A percentile compares a stretch with the other conserved stretches of the same genome.
phyloP scores from a whole-genome alignment of 2,113 vertebrate genomes.

The Agelaius phoeniceus region DNA sequence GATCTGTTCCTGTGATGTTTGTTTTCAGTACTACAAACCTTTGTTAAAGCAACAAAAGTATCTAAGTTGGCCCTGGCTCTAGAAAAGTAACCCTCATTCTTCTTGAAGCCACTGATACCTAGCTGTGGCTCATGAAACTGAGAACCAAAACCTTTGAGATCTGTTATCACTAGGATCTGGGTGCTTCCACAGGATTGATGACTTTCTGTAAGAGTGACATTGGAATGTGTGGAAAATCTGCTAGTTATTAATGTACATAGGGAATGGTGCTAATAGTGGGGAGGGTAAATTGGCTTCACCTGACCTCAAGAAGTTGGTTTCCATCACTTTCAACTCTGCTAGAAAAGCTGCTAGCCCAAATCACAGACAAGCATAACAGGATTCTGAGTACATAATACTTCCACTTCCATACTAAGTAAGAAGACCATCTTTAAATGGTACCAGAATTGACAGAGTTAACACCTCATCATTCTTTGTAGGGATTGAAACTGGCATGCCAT shows the following conservation, averaged over 20 bases:
- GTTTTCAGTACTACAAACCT: background rate
- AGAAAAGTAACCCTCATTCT: background rate
- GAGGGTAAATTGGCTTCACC: background rate
- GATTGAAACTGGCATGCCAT: background rate
- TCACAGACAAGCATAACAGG: background rate
- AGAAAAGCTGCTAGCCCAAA: background rate
- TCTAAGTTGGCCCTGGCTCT: background rate
- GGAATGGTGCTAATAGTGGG: background rate
- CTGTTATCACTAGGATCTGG: background rate
- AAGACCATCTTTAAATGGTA: background rate
- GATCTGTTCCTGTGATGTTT: background rate
- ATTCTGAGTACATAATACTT: background rate
- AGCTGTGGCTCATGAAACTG: background rate
- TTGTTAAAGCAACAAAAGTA: background rate
- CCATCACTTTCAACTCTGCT: background rate
- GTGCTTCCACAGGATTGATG: background rate
- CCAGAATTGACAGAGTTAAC: background rate
- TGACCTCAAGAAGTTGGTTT: background rate
- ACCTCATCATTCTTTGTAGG: background rate
- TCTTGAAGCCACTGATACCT: background rate
- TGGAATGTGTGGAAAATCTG: background rate
- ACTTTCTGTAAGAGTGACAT: background rate
- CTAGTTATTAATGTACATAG: background rate
- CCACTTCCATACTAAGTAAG: background rate
- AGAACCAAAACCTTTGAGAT: background rate